A percentile compares a stretch with the other conserved stretches of the same genome.
Evolutionary conservation across 2,113 vertebrate genomes (phyloP).

Genomic region (Pluvialis apricaria): DNA sequence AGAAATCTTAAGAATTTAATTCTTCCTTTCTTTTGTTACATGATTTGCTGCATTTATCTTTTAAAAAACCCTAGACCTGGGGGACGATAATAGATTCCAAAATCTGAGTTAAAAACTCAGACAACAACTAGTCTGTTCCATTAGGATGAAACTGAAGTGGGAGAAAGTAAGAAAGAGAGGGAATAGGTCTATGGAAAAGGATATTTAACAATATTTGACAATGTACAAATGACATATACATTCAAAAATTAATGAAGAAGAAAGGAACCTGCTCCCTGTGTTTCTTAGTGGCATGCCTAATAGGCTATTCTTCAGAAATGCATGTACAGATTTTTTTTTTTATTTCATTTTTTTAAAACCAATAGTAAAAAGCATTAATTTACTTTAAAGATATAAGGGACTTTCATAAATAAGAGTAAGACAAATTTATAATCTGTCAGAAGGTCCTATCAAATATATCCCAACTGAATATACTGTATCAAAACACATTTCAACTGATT

Average conservation of each 20-base stretch:
- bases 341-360: not conserved
- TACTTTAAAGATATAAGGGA: not conserved
- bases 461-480: not conserved
- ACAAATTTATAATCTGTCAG: not conserved
- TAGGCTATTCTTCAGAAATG: not conserved
- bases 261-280: not conserved
- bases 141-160: not conserved
- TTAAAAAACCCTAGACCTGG: not conserved
- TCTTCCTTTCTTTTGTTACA: not conserved
- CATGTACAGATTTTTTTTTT: not conserved
- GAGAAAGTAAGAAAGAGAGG: not conserved
- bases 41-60: not conserved
- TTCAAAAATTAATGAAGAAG: not conserved
- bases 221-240: not conserved
- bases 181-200: not conserved
- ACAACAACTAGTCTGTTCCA: not conserved
- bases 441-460: not conserved
- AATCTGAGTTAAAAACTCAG: not conserved
- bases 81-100: not conserved
- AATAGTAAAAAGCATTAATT: not conserved
- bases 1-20: constrained; percentile 5
- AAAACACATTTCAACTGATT: not conserved
- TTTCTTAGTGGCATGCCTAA: not conserved
- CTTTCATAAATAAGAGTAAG: not conserved
- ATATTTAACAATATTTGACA: not conserved